Evolutionary conservation across 1,140 invertebrate genomes (phyloP).

Genomic region (Drosophila burlai): DNA sequence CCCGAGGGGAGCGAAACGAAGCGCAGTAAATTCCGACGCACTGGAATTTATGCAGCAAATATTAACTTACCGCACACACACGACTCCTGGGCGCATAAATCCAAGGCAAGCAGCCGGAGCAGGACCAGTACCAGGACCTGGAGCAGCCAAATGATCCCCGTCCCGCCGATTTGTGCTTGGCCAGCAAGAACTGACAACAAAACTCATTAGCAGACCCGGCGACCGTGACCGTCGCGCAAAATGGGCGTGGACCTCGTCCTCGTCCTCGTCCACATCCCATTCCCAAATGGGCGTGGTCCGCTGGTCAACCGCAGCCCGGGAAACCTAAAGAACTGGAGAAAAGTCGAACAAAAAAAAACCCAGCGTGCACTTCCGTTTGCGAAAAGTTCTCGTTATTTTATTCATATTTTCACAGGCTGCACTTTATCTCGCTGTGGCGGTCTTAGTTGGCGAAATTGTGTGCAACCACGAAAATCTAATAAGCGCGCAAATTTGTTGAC

Average conservation of each 20-base stretch:
- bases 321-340: conserved; percentile 20
- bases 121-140: conserved; percentile 4
- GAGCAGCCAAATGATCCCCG: conserved; percentile 37
- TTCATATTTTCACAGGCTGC: conserved; percentile 78
- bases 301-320: conserved; percentile 47
- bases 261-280: background rate
- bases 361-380: conserved; percentile 70
- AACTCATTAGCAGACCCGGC: conserved; percentile 80
- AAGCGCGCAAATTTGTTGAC: conserved; percentile 84
- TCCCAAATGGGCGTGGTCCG: conserved; percentile 19
- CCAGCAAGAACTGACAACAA: conserved; percentile 79
- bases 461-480: conserved; percentile 84
- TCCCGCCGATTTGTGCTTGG: conserved; percentile 71
- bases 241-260: conserved; percentile 45
- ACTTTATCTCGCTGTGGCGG: conserved; percentile 78
- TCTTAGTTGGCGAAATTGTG: conserved; percentile 84
- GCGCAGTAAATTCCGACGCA: conserved; percentile 74
- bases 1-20: conserved; percentile 45
- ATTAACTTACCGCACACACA: conserved; percentile 77
- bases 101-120: conserved; percentile 22
- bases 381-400: conserved; percentile 76
- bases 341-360: conserved; percentile 27
- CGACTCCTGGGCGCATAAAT: conserved; percentile 49
- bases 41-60: conserved; percentile 83
- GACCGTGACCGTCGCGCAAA: conserved; percentile 75